Base-by-base conservation (phyloP, 2,797 vertebrate species). In the Chiroxiphia lanceolata region DNA sequence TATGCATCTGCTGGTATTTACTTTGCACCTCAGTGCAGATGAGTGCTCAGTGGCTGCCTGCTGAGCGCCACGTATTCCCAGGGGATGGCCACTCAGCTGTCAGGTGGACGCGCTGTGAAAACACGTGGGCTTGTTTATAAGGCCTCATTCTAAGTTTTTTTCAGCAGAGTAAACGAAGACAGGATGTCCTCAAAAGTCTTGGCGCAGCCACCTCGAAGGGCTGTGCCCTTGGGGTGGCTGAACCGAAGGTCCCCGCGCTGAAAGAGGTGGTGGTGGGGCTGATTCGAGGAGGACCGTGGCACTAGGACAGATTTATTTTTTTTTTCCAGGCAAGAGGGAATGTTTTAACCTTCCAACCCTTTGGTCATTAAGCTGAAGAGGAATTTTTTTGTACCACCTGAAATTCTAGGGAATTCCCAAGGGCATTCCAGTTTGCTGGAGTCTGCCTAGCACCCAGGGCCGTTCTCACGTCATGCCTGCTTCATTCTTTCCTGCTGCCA, bases 221-320 rank as follows among this genome's bases (percentile, higher is more conserved):
- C 20, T 56, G 44, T 16, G 60, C 27, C 64, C 76, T 77, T 45
- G 68, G 71, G 53, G 9, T 56, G 60, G 22, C 64, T 85, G 75
- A 89, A 50, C 64, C 0, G 0, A 69, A 38, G 1, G 1, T 13
- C 33, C 2, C 15, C 0, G 1, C 11, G 45, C 48, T 81, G 38
- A 20, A 50, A 54, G 33, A 48, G 54, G 13, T 17, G 22, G 20
- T 3, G 36, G 23, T 3, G 25, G 25, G 33, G 31, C 25, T 56
- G 44, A 9, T 38, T 3, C 50, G 25, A 47, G 29, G 50, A 76
- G 33, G 9, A 27, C 14, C 0, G 0, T 18, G 45, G 16, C 54
- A 15, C 15, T 4, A 15, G 50, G 40, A 54, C 13, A 21, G 23
- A 13, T 14, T 11, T 38, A 27, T 60, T 60, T 79, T 11, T 38